These are phyloP conservation scores for Leptocoma aspasia DNA, from an alignment of 2,113 vertebrate genomes.

Conservation along the genomic window DNA sequence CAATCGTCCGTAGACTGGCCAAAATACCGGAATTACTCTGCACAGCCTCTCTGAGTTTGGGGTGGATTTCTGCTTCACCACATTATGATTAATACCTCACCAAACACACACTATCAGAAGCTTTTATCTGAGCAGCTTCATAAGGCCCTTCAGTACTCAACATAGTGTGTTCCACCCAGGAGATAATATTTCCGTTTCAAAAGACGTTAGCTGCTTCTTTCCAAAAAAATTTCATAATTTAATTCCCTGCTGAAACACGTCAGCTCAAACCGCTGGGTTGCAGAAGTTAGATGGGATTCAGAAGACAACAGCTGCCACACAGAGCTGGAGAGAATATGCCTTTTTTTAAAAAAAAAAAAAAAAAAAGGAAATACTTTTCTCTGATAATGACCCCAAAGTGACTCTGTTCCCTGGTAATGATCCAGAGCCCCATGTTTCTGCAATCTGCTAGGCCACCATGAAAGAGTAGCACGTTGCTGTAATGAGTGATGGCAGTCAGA, in stretches of 20 bases:
- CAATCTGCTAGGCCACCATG: neutral
- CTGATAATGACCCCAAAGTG: slow-evolving; percentile 28
- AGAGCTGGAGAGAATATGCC: neutral
- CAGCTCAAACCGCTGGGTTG: neutral
- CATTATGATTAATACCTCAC: slow-evolving; percentile 6
- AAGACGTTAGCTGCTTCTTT: neutral
- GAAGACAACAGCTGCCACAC: neutral
- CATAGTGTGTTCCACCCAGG: neutral
- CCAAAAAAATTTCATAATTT: neutral
- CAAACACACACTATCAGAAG: neutral
- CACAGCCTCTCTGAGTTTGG: neutral
- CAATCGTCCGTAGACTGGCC: neutral
- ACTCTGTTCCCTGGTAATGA: slow-evolving; percentile 40
- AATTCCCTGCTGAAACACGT: neutral
- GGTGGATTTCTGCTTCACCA: neutral
- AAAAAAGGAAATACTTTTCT: neutral
- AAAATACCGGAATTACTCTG: neutral
- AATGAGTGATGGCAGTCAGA: slow-evolving; percentile 1
- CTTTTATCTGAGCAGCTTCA: slow-evolving; percentile 29
- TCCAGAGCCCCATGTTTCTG: neutral
- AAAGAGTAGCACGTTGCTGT: neutral
- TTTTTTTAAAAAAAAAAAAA: neutral
- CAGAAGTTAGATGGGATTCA: neutral
- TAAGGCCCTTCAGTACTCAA: neutral
- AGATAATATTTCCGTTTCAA: slow-evolving; percentile 1